phyloP scores from a whole-genome alignment of 2,797 vertebrate genomes.

The Ptychobarbus kaznakovi region DNA sequence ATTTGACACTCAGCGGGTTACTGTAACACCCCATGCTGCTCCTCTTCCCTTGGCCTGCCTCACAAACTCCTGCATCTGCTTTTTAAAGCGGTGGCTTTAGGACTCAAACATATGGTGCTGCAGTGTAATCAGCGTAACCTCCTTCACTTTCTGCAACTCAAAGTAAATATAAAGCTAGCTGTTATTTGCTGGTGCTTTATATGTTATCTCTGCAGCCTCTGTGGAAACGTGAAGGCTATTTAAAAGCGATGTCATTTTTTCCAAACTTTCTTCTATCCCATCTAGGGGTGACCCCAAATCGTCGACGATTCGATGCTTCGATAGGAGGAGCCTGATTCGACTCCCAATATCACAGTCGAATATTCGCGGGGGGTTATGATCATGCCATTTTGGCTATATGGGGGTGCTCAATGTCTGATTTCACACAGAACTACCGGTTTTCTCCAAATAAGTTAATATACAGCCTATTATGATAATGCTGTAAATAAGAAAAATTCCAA shows the following conservation, averaged over 20 bases:
- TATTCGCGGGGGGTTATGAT: no score
- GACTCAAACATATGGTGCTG: slow-evolving; percentile 45
- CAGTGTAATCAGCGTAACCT: slow-evolving; percentile 36
- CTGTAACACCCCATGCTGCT: slow-evolving; percentile 39
- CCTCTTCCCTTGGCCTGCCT: slow-evolving; percentile 35
- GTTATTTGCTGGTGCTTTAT: background rate
- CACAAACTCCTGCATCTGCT: slow-evolving; percentile 46
- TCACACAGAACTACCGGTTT: no score
- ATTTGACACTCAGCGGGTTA: slow-evolving; percentile 53
- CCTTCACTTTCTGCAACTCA: slow-evolving; percentile 31
- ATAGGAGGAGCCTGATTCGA: no score
- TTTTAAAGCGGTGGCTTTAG: slow-evolving; percentile 26
- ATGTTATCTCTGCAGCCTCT: slow-evolving; percentile 9
- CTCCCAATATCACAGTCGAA: no score
- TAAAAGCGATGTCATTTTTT: background rate
- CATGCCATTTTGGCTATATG: no score
- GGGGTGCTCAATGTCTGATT: no score
- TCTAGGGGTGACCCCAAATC: no score
- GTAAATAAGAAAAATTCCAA: no score
- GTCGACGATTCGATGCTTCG: no score
- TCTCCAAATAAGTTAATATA: no score
- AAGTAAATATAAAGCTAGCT: slow-evolving; percentile 24
- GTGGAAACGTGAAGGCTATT: background rate
- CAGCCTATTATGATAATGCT: no score
- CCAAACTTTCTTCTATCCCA: background rate